Conservation (phyloP, 2,113 vertebrate genomes). For the Zosterops pallidus region DNA sequence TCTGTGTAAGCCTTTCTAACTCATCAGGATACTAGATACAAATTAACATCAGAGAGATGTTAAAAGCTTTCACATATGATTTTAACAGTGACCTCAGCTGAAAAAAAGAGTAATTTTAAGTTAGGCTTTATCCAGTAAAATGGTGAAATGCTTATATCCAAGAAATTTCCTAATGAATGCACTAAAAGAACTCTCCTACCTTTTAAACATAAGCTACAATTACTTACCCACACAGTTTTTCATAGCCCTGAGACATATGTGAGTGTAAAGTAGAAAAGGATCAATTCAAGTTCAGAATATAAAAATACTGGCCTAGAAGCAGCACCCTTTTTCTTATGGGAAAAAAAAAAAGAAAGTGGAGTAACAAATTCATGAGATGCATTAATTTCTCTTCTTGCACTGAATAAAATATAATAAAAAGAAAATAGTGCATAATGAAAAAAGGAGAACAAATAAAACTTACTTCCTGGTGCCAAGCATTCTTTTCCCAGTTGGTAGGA, state of each 20-base stretch:
- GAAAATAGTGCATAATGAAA: not conserved
- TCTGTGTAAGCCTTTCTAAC: not conserved
- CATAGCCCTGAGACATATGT: not conserved
- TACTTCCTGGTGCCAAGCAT: not conserved
- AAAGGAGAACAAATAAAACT: not conserved
- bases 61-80: not conserved
- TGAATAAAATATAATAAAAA: not conserved
- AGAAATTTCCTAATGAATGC: not conserved
- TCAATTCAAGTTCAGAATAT: not conserved
- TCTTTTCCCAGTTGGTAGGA: not conserved
- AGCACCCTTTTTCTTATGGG: not conserved
- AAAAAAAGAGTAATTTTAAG: not conserved
- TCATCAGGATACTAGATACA: not conserved
- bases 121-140: not conserved
- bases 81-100: not conserved
- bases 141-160: not conserved
- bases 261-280: not conserved
- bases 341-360: not conserved
- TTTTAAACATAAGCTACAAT: not conserved
- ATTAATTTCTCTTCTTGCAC: not conserved
- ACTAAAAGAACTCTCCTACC: not conserved
- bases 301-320: not conserved
- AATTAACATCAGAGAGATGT: not conserved
- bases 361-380: not conserved
- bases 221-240: not conserved